Evolutionary conservation across 2,888 invertebrate genomes (phyloP).

Genomic region (Mesorhabditis spiculigera): DNA sequence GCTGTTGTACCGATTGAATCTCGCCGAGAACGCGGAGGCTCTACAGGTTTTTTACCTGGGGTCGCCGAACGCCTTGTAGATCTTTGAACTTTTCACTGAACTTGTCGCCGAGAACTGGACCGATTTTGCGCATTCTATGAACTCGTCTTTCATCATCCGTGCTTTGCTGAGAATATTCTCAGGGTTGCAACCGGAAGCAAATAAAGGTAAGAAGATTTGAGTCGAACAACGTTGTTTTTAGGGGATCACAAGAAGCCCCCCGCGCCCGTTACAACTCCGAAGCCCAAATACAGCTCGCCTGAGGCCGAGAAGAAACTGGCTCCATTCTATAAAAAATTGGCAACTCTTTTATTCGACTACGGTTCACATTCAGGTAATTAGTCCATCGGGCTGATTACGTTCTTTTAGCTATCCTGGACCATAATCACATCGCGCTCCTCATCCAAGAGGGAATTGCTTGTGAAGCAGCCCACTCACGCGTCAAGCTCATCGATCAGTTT

Average conservation of each 20-base stretch:
- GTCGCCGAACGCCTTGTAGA: not conserved
- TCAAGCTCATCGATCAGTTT: conserved; percentile 16
- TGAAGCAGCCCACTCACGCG: not conserved
- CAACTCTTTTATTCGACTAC: too few species aligned
- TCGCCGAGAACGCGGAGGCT: conserved; percentile 20
- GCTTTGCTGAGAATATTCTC: conserved; percentile 23
- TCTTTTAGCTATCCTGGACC: too few species aligned
- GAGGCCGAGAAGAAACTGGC: too few species aligned
- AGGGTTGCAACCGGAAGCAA: conserved; percentile 15
- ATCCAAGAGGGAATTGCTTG: not conserved
- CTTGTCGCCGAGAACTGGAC: conserved; percentile 27
- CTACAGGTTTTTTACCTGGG: conserved; percentile 15
- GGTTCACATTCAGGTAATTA: too few species aligned
- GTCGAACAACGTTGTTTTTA: too few species aligned
- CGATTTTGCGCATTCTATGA: conserved; percentile 19
- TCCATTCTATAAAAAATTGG: too few species aligned
- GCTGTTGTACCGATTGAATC: conserved; percentile 24
- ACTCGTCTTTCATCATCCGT: conserved; percentile 24
- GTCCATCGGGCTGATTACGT: too few species aligned
- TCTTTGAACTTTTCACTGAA: conserved; percentile 10
- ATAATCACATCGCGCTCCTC: too few species aligned
- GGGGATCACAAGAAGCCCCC: too few species aligned
- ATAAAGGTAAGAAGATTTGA: not conserved
- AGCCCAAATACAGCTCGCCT: too few species aligned
- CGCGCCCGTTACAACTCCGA: too few species aligned